Evolutionary conservation across 2,797 vertebrate genomes (phyloP).

Genomic region (Melanotaenia nigrans): DNA sequence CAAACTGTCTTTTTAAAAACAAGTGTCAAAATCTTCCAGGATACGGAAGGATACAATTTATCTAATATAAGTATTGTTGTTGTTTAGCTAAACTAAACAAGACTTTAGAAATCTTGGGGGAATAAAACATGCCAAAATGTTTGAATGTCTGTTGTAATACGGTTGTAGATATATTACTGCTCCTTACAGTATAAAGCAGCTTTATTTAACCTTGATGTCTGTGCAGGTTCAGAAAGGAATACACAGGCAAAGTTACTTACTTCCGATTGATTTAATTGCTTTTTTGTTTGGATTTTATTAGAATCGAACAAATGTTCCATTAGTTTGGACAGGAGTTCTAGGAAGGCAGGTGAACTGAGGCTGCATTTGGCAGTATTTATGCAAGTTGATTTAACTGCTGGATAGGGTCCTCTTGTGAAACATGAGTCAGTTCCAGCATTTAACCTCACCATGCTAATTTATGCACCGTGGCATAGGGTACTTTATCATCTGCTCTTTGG

Average conservation of each 20-base stretch:
- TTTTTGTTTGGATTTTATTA: conserved; percentile 45
- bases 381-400: conserved; percentile 98
- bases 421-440: conserved; percentile 99
- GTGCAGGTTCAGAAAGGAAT: conserved; percentile 3
- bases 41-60: not conserved
- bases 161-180: not conserved
- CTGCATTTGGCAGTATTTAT: conserved; percentile 95
- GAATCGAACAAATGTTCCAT: conserved; percentile 54
- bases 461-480: conserved; percentile 93
- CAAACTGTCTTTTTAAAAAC: too few species aligned
- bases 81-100: not conserved
- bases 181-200: conserved; percentile 1
- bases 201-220: not conserved
- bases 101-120: conserved; percentile 25
- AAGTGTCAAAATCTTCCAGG: too few species aligned
- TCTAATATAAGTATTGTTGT: not conserved
- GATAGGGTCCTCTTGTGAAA: conserved; percentile 98
- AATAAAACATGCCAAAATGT: conserved; percentile 68
- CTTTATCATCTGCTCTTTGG: conserved; percentile 99
- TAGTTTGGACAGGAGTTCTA: conserved; percentile 42
- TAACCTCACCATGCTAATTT: conserved; percentile 99
- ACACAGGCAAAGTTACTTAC: conserved; percentile 15
- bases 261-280: conserved; percentile 25
- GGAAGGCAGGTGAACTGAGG: conserved; percentile 85
- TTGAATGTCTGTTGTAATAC: not conserved